Evolutionary conservation across 2,888 invertebrate species (phyloP), one percentile per base, ranked within the genome.

Genomic region (Clepsis dumicolana): DNA sequence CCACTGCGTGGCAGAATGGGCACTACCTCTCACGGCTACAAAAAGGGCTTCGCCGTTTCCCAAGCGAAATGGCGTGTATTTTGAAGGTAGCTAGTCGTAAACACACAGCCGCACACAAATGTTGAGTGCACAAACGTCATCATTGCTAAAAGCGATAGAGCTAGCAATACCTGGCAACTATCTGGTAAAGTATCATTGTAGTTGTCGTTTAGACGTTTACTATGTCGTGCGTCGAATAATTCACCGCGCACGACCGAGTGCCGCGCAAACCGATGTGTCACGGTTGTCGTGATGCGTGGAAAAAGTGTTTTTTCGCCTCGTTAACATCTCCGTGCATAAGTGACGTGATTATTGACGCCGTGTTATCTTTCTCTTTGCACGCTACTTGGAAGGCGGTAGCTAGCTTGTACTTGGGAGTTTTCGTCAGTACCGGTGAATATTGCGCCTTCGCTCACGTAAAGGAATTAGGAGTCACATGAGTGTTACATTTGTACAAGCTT

Each of bases 251-350:
- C 66, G 72, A 68, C 79, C 75, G 74, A 83, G 81, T 21, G 48
- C 67, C 74, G 72, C 73, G 76, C 73, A 71, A 79, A 80, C 73
- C 73, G 73, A 72, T 70, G 64, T 74, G 77, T 80, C 86, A 86
- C 81, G 85, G 63, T 48, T 56, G 71, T 59, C 77, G 76, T 77
- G 77, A 73, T 65, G 71, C 66, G 65, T 69, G 68, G 64, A 72
- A 61, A 67, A 62, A 54, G 38, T 52, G 52, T 41, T 65, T n/a
- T 59, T 38, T n/a, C 63, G 50, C 12, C 41, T 63, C 24, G 57
- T 67, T 63, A 57, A 57, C 66, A 56, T 65, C 64, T 38, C 48
- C 18, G 14, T 32, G 27, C 66, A 21, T 62, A 52, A 59, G 44
- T 48, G 65, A n/a, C 24, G 66, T 61, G 54, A 61, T 67, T 67